Evolutionary conservation across 2,113 vertebrate species (phyloP), one percentile per base, ranked within the genome.

Genomic region (Pachypanchax playfairii): DNA sequence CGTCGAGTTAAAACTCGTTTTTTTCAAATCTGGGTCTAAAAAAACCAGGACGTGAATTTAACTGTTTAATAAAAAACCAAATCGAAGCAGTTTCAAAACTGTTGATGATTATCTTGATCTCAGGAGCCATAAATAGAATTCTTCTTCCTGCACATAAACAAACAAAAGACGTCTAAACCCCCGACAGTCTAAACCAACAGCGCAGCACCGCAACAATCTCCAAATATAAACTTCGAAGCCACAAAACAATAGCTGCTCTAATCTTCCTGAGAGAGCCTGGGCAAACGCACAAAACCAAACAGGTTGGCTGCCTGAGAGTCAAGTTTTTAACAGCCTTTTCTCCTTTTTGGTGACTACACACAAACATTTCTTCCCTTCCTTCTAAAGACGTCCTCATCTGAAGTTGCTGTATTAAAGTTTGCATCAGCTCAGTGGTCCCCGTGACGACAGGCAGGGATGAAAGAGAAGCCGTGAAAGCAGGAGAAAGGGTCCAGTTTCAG

Each of bases 301-400:
- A 78, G 53, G 86, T 83, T 69, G 64, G 75, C 59, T 36, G 53
- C 54, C 47, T 60, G 46, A 70, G 58, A 82, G 68, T 75, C 78
- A 75, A 75, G 55, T 75, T 69, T 70, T 76, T 53, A 87, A 84
- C 84, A 85, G 77, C 75, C 83, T 75, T 73, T 87, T 75, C 80
- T 65, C 72, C n/a, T 77, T 60, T 38, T 59, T 4, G 11, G 25
- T 18, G 41, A 73, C 35, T 39, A 61, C 77, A 72, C 28, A 46
- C 76, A 80, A 80, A 84, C 79, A 75, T 61, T 59, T 75, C 55
- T 79, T 87, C 87, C 68, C 63, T 56, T 31, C 52, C 55, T 85
- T 83, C 76, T 70, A 60, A n/a, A n/a, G n/a, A 53, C 87, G 87
- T 88, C 86, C 90, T 85, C 28, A 49, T 82, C 72, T 71, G 57